A percentile compares a stretch with the other conserved stretches of the same genome.
phyloP scores from a whole-genome alignment of 2,888 invertebrate species.

The Copidosoma aretas region DNA sequence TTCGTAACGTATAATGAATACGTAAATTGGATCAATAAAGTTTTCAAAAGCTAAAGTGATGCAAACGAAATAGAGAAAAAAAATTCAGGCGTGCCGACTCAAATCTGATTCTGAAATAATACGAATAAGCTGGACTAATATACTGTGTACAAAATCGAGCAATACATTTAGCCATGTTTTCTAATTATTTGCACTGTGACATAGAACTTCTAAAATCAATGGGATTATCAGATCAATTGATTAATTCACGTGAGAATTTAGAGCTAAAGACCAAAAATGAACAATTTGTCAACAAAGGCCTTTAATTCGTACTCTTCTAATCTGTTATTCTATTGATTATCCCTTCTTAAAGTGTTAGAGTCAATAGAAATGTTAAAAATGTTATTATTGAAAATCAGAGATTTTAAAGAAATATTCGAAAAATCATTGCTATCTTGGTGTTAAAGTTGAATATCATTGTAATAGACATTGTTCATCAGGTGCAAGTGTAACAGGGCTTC shows the following conservation, averaged over 20 bases:
- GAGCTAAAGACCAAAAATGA: not conserved
- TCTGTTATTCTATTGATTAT: constrained; percentile 37
- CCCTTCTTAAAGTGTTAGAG: constrained; percentile 20
- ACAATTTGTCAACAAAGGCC: not conserved
- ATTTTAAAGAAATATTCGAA: constrained; percentile 22
- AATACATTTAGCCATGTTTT: constrained; percentile 24
- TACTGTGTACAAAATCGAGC: constrained; percentile 21
- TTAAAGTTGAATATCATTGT: constrained; percentile 43
- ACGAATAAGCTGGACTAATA: too few relatives aligned
- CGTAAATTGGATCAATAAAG: not conserved
- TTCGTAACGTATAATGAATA: too few relatives aligned
- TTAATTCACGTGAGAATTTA: not conserved
- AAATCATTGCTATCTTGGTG: constrained; percentile 36
- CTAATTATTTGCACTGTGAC: constrained; percentile 14
- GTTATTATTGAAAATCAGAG: constrained; percentile 5
- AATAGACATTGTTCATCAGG: constrained; percentile 49
- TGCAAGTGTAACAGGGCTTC: constrained; percentile 57
- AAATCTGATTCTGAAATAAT: not conserved
- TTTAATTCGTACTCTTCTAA: constrained; percentile 3
- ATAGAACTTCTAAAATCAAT: constrained; percentile 7
- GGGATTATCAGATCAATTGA: not conserved
- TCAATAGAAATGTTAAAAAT: constrained; percentile 19
- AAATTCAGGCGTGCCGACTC: not conserved
- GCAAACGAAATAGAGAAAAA: not conserved
- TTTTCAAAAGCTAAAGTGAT: not conserved